These are phyloP conservation scores for Asarcornis scutulata DNA, from an alignment of 2,113 vertebrate genomes.

Conservation along the genomic window DNA sequence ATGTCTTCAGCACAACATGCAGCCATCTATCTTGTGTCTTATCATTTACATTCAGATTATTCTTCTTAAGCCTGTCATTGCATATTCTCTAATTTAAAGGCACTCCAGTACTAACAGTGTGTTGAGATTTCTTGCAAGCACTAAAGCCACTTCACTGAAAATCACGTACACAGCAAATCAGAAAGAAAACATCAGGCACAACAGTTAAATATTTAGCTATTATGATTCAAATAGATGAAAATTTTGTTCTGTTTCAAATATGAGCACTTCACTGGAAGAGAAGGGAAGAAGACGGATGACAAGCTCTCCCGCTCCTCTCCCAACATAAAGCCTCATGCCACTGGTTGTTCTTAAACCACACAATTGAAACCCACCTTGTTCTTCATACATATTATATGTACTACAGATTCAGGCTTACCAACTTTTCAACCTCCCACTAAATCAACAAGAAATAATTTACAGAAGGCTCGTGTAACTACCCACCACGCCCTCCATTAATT, in stretches of 20 bases:
- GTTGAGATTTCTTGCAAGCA: not conserved
- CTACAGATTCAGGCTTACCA: not conserved
- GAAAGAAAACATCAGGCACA: not conserved
- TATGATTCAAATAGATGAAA: not conserved
- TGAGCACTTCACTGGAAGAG: not conserved
- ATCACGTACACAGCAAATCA: not conserved
- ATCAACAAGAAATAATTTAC: not conserved
- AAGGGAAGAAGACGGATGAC: not conserved
- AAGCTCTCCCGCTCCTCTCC: not conserved
- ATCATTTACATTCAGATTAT: constrained; percentile 1
- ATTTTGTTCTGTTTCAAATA: not conserved
- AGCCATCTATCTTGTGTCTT: not conserved
- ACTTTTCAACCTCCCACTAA: not conserved
- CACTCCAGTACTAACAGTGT: not conserved
- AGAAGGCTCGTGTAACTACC: not conserved
- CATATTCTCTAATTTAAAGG: constrained; percentile 2
- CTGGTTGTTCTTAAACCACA: not conserved
- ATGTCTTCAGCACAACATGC: not conserved
- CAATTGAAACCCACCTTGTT: not conserved
- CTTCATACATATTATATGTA: not conserved
- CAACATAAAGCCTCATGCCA: not conserved
- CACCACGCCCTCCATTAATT: not conserved
- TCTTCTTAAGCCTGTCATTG: constrained; percentile 15
- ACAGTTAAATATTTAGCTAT: not conserved
- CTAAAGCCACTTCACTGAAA: not conserved